These are phyloP conservation scores for Nebria ingens DNA, from an alignment of 1,140 invertebrate genomes.

Conservation along the genomic window DNA sequence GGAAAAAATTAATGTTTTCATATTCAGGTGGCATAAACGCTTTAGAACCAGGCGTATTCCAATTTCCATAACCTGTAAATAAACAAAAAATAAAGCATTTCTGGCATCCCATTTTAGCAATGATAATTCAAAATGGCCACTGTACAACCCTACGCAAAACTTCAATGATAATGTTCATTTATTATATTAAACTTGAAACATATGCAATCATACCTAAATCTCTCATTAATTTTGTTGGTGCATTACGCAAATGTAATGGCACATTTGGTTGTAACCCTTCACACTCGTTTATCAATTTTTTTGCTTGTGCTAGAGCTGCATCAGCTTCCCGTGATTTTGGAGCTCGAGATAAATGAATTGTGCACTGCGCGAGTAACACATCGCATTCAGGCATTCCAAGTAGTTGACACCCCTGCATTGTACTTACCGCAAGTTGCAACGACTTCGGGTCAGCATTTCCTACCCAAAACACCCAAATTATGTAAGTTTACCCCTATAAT, in stretches of 20 bases:
- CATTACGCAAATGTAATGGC: conserved; percentile 67
- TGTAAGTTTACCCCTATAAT: no score
- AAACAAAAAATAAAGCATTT: conserved; percentile 16
- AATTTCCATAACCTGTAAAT: conserved; percentile 51
- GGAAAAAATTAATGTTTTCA: conserved; percentile 52
- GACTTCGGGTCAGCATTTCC: conserved; percentile 45
- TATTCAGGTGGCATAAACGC: conserved; percentile 59
- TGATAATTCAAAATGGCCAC: not conserved
- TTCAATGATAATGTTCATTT: no score
- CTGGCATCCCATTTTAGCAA: conserved; percentile 10
- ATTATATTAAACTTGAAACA: conserved; percentile 12
- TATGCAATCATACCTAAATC: conserved; percentile 47
- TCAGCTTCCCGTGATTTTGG: conserved; percentile 65
- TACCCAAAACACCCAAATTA: conserved; percentile 19
- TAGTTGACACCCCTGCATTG: conserved; percentile 68
- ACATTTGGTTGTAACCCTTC: conserved; percentile 61
- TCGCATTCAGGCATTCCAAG: conserved; percentile 75
- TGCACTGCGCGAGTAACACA: conserved; percentile 64
- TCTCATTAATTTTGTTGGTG: conserved; percentile 68
- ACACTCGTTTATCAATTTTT: conserved; percentile 43
- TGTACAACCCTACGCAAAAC: not conserved
- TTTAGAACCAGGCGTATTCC: conserved; percentile 35
- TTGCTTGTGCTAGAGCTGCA: conserved; percentile 51
- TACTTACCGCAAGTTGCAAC: conserved; percentile 52
- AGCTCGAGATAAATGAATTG: conserved; percentile 62